phyloP scores from a whole-genome alignment of 2,888 invertebrate genomes.

The Torymus auratus region DNA sequence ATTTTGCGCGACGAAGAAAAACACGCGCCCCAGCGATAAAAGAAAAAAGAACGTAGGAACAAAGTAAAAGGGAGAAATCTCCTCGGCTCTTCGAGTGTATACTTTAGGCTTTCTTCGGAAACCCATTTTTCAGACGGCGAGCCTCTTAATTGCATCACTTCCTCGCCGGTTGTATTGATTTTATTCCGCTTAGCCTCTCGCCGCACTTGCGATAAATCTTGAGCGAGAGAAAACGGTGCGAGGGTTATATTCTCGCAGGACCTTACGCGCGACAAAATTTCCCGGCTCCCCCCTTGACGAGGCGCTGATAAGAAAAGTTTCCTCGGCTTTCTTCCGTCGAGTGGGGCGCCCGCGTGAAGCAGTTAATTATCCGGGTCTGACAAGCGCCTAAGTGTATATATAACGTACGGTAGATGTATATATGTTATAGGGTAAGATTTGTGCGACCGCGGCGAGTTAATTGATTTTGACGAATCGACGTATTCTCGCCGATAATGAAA shows the following conservation, averaged over 20 bases:
- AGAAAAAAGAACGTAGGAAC: constrained; percentile 18
- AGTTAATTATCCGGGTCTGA: constrained; percentile 44
- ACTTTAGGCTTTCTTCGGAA: constrained; percentile 44
- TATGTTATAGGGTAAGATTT: not conserved
- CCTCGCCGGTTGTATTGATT: constrained; percentile 46
- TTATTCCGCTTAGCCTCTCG: constrained; percentile 36
- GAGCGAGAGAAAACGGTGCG: not conserved
- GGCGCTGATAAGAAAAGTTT: constrained; percentile 53
- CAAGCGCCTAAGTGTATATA: constrained; percentile 1
- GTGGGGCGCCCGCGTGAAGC: not conserved
- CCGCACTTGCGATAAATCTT: constrained; percentile 49
- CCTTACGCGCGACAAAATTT: constrained; percentile 45
- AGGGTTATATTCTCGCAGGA: not conserved
- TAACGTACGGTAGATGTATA: not conserved
- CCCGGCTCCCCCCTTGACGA: constrained; percentile 24
- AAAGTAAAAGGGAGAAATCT: constrained; percentile 20
- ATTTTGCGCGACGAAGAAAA: constrained; percentile 44
- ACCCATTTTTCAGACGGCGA: constrained; percentile 49
- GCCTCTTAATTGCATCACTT: constrained; percentile 62
- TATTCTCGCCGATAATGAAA: not conserved
- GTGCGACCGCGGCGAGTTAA: not conserved
- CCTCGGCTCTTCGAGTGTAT: constrained; percentile 30
- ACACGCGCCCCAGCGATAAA: constrained; percentile 55
- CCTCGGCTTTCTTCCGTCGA: constrained; percentile 7
- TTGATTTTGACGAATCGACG: constrained; percentile 15